Conservation (phyloP, 2,113 vertebrate genomes). For the Illadopsis cleaveri region DNA sequence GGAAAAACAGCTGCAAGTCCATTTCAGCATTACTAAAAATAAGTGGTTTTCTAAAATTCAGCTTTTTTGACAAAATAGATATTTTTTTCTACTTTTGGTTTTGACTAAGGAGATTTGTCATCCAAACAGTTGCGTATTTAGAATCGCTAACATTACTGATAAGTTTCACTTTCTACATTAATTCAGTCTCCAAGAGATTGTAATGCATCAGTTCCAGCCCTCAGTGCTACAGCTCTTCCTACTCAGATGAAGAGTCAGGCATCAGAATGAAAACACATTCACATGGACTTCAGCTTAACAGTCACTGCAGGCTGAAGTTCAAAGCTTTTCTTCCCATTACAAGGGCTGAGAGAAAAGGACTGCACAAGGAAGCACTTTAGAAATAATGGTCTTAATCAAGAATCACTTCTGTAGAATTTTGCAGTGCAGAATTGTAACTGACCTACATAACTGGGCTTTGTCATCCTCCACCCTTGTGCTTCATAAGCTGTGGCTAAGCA, state of each 20-base stretch:
- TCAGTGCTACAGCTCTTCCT: neutral
- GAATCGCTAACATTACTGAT: fast-evolving
- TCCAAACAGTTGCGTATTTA: neutral
- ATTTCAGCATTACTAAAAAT: neutral
- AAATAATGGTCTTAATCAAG: neutral
- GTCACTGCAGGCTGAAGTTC: neutral
- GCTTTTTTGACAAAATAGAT: neutral
- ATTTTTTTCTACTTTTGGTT: neutral
- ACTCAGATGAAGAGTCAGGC: neutral
- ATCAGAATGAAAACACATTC: neutral
- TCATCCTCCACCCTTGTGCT: neutral
- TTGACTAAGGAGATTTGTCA: neutral
- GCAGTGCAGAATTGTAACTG: neutral
- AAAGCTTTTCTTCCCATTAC: neutral
- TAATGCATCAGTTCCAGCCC: neutral
- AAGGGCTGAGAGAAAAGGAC: neutral
- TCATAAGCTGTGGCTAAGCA: neutral
- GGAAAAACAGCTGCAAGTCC: fast-evolving
- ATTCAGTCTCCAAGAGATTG: neutral
- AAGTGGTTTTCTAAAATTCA: neutral
- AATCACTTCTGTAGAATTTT: neutral
- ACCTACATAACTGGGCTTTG: neutral
- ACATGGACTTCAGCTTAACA: neutral
- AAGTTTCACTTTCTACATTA: neutral
- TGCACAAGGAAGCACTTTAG: neutral